phyloP scores from a whole-genome alignment of 2,888 invertebrate species.

The Opisthograptis luteolata region DNA sequence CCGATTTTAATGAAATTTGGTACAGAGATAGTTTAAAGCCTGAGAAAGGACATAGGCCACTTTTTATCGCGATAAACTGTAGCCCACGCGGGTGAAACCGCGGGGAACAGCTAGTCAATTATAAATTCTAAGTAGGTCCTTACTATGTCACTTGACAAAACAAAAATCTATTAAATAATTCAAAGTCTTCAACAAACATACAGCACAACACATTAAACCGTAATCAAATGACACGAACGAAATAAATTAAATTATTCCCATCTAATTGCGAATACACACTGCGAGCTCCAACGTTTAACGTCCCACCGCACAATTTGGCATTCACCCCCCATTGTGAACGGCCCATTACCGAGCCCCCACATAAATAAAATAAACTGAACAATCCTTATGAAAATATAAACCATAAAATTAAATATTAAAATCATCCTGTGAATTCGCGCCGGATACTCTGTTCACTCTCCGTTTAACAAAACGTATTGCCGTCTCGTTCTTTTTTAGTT shows the following conservation, averaged over 20 bases:
- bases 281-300: conserved; percentile 20
- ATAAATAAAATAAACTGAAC: conserved; percentile 75
- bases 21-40: too few species aligned
- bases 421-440: conserved; percentile 65
- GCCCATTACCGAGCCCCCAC: conserved; percentile 67
- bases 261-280: conserved; percentile 29
- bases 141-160: too few species aligned
- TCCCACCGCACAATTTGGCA: conserved; percentile 28
- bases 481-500: conserved; percentile 38
- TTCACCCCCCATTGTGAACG: conserved; percentile 39
- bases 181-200: too few species aligned
- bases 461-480: conserved; percentile 46
- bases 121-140: too few species aligned
- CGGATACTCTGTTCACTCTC: conserved; percentile 64
- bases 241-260: conserved; percentile 20
- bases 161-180: background rate
- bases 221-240: conserved; percentile 28
- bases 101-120: too few species aligned
- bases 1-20: too few species aligned
- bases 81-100: too few species aligned
- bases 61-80: too few species aligned
- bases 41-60: too few species aligned
- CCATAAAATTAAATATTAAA: conserved; percentile 77
- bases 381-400: conserved; percentile 70
- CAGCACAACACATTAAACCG: conserved; percentile 12